A percentile compares a stretch with the other conserved stretches of the same genome.
Conservation (phyloP, 2,888 invertebrate species). For the Vanessa cardui region DNA sequence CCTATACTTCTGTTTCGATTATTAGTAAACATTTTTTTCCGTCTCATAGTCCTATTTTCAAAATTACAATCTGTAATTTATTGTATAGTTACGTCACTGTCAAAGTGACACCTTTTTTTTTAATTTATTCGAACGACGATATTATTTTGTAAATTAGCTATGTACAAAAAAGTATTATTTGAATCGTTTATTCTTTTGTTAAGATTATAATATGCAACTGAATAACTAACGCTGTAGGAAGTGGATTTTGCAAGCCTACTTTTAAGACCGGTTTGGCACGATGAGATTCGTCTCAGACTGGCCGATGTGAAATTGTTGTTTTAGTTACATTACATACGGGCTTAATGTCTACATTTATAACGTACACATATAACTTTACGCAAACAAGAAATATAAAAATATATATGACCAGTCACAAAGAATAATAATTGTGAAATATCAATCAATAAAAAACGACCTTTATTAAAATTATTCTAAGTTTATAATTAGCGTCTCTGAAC, state of each 20-base stretch:
- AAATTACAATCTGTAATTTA: slow-evolving; percentile 10
- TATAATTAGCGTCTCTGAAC: slow-evolving; percentile 10
- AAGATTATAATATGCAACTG: slow-evolving; percentile 34
- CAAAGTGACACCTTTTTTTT: slow-evolving; percentile 24
- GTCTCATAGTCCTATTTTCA: slow-evolving; percentile 5
- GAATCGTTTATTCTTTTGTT: slow-evolving; percentile 32
- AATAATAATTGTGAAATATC: neutral
- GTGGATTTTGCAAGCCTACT: slow-evolving; percentile 75
- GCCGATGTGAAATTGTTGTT: slow-evolving; percentile 42
- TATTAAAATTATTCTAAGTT: neutral
- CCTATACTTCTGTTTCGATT: slow-evolving; percentile 50
- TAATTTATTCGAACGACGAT: neutral
- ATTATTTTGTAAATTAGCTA: neutral
- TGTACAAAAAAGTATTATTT: slow-evolving; percentile 5
- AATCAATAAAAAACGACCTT: slow-evolving; percentile 2
- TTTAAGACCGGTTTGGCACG: slow-evolving; percentile 68
- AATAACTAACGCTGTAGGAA: slow-evolving; percentile 47
- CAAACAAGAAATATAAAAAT: slow-evolving; percentile 1
- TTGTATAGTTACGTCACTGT: slow-evolving; percentile 22
- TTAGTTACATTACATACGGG: slow-evolving; percentile 10
- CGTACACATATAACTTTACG: neutral
- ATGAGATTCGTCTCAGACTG: slow-evolving; percentile 58
- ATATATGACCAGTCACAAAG: neutral
- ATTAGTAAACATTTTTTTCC: slow-evolving; percentile 33
- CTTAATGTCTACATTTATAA: slow-evolving; percentile 6